These are phyloP conservation scores for Hartigia nigra DNA, from an alignment of 2,888 invertebrate species.

Conservation along the genomic window DNA sequence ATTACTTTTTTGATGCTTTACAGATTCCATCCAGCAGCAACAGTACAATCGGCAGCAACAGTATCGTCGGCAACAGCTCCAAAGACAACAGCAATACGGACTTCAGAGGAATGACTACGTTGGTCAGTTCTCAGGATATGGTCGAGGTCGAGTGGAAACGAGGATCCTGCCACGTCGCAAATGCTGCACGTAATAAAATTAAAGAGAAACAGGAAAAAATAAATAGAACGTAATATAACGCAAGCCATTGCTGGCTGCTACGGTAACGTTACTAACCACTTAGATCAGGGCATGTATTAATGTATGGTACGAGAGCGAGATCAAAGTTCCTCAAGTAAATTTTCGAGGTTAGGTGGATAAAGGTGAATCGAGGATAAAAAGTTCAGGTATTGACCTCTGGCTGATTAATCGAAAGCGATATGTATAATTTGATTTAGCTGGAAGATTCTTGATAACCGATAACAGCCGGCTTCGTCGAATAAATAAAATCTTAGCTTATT, in stretches of 20 bases:
- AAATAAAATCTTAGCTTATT: not conserved
- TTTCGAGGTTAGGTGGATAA: not conserved
- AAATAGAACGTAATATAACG: not conserved
- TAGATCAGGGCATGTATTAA: not conserved
- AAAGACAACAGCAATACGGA: constrained; percentile 28
- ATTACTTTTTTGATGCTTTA: not conserved
- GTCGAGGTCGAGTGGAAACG: constrained; percentile 48
- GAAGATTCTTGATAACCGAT: not conserved
- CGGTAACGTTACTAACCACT: not conserved
- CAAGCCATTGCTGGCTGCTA: not conserved
- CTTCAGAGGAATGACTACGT: constrained; percentile 34
- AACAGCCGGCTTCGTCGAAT: not conserved
- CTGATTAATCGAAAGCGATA: not conserved
- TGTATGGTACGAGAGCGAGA: not conserved
- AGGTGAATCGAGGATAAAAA: not conserved
- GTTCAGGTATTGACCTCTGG: not conserved
- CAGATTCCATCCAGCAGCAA: constrained; percentile 24
- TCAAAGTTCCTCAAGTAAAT: constrained; percentile 18
- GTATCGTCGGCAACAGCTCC: constrained; percentile 18
- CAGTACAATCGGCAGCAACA: constrained; percentile 36
- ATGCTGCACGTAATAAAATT: constrained; percentile 40
- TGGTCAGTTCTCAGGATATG: constrained; percentile 39
- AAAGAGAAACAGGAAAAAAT: constrained; percentile 17
- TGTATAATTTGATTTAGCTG: not conserved
- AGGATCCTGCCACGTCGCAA: constrained; percentile 48